Evolutionary conservation across 2,113 vertebrate species (phyloP).

Genomic region (Marmota monax): DNA sequence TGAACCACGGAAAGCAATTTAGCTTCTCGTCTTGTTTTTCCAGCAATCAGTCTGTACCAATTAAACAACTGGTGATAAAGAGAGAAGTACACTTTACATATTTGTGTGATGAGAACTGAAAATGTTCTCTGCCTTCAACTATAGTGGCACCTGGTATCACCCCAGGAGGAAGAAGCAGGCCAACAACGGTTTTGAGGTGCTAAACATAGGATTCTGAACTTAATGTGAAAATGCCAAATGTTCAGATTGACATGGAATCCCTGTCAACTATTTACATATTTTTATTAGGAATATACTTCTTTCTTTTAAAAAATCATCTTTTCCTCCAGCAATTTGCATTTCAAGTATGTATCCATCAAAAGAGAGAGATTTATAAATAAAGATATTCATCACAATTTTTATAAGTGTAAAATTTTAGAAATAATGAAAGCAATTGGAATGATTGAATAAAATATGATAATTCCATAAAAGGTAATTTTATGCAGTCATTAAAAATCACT

Average conservation of each 20-base stretch:
- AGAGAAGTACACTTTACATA: conserved; percentile 5
- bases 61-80: conserved; percentile 69
- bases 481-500: conserved; percentile 35
- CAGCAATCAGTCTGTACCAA: conserved; percentile 68
- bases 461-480: conserved; percentile 33
- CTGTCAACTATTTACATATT: conserved; percentile 28
- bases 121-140: conserved; percentile 38
- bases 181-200: conserved; percentile 16
- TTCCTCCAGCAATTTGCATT: background rate
- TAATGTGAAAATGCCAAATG: conserved; percentile 35
- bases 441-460: conserved; percentile 24
- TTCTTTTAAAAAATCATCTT: background rate
- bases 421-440: conserved; percentile 48
- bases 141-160: background rate
- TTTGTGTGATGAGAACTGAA: conserved; percentile 45
- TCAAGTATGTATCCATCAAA: background rate
- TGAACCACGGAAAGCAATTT: conserved; percentile 69
- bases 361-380: conserved; percentile 15
- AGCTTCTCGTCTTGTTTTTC: conserved; percentile 72
- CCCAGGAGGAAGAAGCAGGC: background rate
- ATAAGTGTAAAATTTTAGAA: conserved; percentile 29
- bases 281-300: conserved; percentile 37
- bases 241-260: conserved; percentile 17
- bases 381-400: conserved; percentile 31
- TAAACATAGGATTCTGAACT: conserved; percentile 41